A percentile compares a stretch with the other conserved stretches of the same genome.
phyloP scores from a whole-genome alignment of 1,140 invertebrate genomes.

The Amphibalanus amphitrite region DNA sequence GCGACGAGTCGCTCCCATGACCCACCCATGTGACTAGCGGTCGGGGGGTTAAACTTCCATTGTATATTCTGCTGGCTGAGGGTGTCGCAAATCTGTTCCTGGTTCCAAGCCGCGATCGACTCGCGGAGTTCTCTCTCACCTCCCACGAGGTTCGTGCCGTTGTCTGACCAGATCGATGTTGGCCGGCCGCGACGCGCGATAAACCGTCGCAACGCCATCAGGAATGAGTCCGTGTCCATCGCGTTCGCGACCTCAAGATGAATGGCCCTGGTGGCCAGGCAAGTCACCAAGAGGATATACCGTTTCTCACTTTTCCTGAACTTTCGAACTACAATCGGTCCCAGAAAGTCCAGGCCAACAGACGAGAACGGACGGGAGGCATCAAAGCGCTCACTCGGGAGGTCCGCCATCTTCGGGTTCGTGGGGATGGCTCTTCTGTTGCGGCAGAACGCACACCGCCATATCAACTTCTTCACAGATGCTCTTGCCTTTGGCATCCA shows the following conservation, averaged over 20 bases:
- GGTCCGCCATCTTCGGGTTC: slow-evolving; percentile 10
- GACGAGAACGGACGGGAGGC: slow-evolving; percentile 13
- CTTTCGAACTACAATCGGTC: slow-evolving; percentile 16
- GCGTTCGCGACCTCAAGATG: slow-evolving; percentile 20
- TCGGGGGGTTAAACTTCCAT: slow-evolving; percentile 17
- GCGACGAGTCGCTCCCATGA: slow-evolving; percentile 18
- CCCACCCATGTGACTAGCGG: slow-evolving; percentile 17
- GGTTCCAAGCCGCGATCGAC: slow-evolving; percentile 16
- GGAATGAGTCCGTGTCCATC: slow-evolving; percentile 19
- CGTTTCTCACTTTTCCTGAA: slow-evolving; percentile 14
- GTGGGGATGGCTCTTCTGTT: too few species aligned
- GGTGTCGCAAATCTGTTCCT: not conserved
- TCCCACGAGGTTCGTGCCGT: slow-evolving; percentile 23
- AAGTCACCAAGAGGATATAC: slow-evolving; percentile 19
- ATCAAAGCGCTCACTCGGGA: slow-evolving; percentile 14
- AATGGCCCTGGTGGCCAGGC: slow-evolving; percentile 18
- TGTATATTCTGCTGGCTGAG: slow-evolving; percentile 14
- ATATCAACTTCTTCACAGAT: too few species aligned
- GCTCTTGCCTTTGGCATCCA: too few species aligned
- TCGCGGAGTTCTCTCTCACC: slow-evolving; percentile 17
- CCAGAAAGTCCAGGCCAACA: slow-evolving; percentile 19
- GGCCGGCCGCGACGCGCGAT: slow-evolving; percentile 18
- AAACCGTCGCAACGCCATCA: slow-evolving; percentile 21
- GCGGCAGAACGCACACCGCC: too few species aligned
- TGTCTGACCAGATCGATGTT: slow-evolving; percentile 19